These are phyloP conservation scores for Ephydatia muelleri DNA, from an alignment of 37 sponge, comb jelly and placozoan genomes.

Conservation along the genomic window DNA sequence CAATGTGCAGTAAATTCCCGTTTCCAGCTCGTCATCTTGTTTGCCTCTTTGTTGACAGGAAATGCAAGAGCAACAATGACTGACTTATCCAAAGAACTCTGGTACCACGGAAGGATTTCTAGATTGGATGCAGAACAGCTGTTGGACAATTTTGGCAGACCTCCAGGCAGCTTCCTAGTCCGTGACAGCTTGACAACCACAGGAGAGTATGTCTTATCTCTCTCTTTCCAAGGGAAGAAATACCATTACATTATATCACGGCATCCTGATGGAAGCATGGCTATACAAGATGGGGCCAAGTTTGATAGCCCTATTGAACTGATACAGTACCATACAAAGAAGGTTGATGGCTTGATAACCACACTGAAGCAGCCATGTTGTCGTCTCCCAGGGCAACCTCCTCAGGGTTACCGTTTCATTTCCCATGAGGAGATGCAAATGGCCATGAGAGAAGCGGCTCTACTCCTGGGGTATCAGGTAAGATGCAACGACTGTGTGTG, in stretches of 20 bases:
- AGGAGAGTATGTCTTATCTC: conserved; percentile 87
- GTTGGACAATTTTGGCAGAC: conserved; percentile 38
- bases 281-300: conserved; percentile 83
- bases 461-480: conserved; percentile 76
- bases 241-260: conserved; percentile 76
- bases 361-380: conserved; percentile 68
- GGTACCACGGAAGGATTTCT: conserved; percentile 86
- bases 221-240: conserved; percentile 43
- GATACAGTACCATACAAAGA: conserved; percentile 62
- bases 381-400: conserved; percentile 63
- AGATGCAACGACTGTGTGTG: neutral
- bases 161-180: conserved; percentile 73
- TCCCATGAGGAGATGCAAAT: conserved; percentile 72
- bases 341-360: conserved; percentile 78
- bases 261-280: conserved; percentile 62
- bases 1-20: neutral
- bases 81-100: conserved; percentile 65
- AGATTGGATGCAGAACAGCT: conserved; percentile 80
- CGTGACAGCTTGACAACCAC: conserved; percentile 81
- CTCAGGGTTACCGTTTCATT: conserved; percentile 79
- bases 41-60: neutral
- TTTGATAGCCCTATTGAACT: conserved; percentile 79
- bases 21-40: neutral
- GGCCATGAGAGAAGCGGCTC: conserved; percentile 75
- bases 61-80: conserved; percentile 2